Percentiles rank a stretch among this genome's conserved stretches.
These are phyloP conservation scores for Corapipo altera DNA, from an alignment of 2,113 vertebrate genomes.

Conservation along the genomic window DNA sequence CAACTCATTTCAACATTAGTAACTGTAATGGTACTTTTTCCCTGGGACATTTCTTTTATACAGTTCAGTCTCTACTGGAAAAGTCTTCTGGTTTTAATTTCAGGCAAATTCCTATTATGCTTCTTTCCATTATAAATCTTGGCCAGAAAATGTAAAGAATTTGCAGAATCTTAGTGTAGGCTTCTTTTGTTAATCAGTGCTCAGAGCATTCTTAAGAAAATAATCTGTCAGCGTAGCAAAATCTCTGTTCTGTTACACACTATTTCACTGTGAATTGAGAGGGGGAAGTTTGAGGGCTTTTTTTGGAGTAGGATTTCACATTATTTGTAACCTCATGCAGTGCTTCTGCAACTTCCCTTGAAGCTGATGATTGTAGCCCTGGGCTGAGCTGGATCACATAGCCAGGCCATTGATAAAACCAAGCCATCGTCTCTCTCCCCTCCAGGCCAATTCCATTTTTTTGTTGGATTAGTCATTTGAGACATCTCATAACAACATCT, in stretches of 20 bases:
- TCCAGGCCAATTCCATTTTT: not conserved
- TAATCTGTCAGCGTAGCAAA: not conserved
- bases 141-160: conserved; percentile 53
- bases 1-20: not conserved
- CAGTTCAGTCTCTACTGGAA: not conserved
- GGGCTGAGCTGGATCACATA: not conserved
- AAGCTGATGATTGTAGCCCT: not conserved
- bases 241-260: not conserved
- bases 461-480: not conserved
- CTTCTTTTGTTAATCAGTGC: conserved; percentile 14
- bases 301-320: not conserved
- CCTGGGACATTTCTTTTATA: not conserved
- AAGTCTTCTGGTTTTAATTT: conserved; percentile 34
- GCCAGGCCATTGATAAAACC: not conserved
- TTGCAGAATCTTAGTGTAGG: conserved; percentile 13
- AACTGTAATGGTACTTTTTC: not conserved
- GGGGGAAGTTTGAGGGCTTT: not conserved
- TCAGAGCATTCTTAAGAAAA: not conserved
- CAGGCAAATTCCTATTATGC: not conserved
- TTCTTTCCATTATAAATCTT: not conserved
- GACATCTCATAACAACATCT: not conserved
- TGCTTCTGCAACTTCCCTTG: not conserved
- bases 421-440: not conserved
- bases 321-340: not conserved
- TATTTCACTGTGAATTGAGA: not conserved